phyloP scores from a whole-genome alignment of 2,113 vertebrate species.

The Menidia beryllina region DNA sequence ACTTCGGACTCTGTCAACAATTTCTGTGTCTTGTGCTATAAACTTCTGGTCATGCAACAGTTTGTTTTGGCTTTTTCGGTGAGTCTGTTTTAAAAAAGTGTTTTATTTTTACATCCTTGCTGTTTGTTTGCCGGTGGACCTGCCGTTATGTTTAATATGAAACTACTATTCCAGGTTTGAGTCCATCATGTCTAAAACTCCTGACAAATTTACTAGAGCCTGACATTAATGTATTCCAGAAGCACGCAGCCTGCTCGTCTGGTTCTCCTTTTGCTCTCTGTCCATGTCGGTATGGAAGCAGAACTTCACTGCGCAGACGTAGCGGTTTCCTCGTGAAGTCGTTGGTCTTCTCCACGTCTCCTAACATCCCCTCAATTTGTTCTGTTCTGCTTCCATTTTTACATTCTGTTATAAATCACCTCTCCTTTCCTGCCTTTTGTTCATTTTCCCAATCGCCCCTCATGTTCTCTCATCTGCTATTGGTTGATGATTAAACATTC shows the following conservation, averaged over 20 bases:
- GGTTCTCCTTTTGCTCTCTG: constrained; percentile 35
- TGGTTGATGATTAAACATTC: constrained; percentile 27
- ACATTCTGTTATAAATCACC: constrained; percentile 33
- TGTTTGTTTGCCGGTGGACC: neutral
- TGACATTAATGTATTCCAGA: constrained; percentile 63
- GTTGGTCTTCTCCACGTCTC: constrained; percentile 3
- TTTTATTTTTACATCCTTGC: neutral
- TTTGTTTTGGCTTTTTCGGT: neutral
- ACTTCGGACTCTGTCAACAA: neutral
- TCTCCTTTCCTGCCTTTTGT: constrained; percentile 9
- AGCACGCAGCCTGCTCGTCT: constrained; percentile 63
- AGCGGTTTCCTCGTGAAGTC: constrained; percentile 41
- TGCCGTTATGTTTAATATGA: neutral
- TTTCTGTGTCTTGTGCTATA: neutral
- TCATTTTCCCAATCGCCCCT: neutral
- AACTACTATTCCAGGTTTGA: neutral
- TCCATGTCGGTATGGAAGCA: constrained; percentile 41
- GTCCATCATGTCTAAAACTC: constrained; percentile 20
- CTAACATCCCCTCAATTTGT: neutral
- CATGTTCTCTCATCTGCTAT: constrained; percentile 20
- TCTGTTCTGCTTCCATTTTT: constrained; percentile 33
- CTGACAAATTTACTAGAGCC: constrained; percentile 26
- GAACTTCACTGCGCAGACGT: constrained; percentile 37
- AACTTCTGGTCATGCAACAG: neutral
- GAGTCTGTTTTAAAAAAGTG: too few relatives aligned